Base-by-base conservation (phyloP, 2,797 vertebrate genomes). In the Melanotaenia nigrans region DNA sequence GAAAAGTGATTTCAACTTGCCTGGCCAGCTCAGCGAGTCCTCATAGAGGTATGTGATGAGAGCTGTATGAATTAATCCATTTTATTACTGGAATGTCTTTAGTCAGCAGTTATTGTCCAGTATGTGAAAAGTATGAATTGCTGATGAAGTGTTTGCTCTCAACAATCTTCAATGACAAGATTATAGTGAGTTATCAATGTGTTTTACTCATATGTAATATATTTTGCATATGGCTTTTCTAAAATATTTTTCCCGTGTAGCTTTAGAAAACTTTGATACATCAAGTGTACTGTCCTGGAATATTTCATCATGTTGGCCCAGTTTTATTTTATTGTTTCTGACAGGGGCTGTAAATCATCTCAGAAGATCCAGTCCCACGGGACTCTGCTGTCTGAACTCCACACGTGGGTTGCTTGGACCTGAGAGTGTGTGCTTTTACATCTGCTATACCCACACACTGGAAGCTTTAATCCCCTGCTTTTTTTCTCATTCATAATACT, bases 271-370 rank as follows among this genome's bases (percentile, higher is more conserved):
- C 10, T 12, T 73, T 77, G 63, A 81, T 85, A 82, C 66, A 81
- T 88, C 81, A 88, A 78, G 59, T 69, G 61, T 53, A 61, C 59
- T 25, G 32, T 73, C 73, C 68, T 74, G 67, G 67, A 86, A 58
- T 79, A 83, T 90, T 91, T 90, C 68, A 90, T 91, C 86, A 88
- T 58, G 67, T 66, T 87, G 91, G 89, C 90, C 92, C 89, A 91
- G 73, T 90, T 93, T 83, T 82, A 68, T 82, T 85, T 82, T 63
- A 82, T 76, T 80, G 70, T 74, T 47, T 86, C 61, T 89, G 90
- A 90, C 87, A 88, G 72, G 59, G 82, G 68, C 71, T 65, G 76
- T 91, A 92, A 92, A 90, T 93, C 92, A 92, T 83, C 55, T 74
- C 71, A 69, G 82, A 89, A 66, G 87, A 84, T 72, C 7, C 28